Evolutionary conservation across 2,113 vertebrate species (phyloP).

Genomic region (Pycnonotus jocosus): DNA sequence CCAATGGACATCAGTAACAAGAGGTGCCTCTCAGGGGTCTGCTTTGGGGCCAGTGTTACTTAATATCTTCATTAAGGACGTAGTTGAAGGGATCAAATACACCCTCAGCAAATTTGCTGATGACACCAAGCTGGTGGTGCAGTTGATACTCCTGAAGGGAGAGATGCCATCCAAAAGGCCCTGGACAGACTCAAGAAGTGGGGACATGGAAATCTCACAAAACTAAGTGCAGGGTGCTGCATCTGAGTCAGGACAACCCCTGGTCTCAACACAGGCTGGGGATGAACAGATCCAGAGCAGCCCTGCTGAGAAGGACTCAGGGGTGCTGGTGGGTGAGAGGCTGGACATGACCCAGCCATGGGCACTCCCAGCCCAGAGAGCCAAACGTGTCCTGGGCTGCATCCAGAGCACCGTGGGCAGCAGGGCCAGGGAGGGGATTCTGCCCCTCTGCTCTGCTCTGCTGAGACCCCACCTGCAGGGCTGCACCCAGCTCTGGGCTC

Average conservation of each 20-base stretch:
- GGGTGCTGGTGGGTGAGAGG: neutral
- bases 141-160: neutral
- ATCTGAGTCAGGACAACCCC: rapidly evolving
- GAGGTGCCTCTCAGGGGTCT: neutral
- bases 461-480: neutral
- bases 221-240: neutral
- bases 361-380: neutral
- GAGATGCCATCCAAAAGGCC: neutral
- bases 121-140: neutral
- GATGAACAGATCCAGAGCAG: neutral
- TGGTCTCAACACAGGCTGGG: rapidly evolving
- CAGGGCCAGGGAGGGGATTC: neutral
- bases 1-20: neutral
- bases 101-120: neutral
- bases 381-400: neutral
- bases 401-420: neutral
- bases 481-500: neutral
- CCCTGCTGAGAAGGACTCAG: rapidly evolving
- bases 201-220: neutral
- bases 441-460: neutral
- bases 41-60: neutral
- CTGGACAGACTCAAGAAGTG: neutral
- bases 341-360: neutral
- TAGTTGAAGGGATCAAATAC: neutral
- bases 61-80: neutral